Evolutionary conservation across 2,113 vertebrate species (phyloP).

Genomic region (Corythoichthys intestinalis): DNA sequence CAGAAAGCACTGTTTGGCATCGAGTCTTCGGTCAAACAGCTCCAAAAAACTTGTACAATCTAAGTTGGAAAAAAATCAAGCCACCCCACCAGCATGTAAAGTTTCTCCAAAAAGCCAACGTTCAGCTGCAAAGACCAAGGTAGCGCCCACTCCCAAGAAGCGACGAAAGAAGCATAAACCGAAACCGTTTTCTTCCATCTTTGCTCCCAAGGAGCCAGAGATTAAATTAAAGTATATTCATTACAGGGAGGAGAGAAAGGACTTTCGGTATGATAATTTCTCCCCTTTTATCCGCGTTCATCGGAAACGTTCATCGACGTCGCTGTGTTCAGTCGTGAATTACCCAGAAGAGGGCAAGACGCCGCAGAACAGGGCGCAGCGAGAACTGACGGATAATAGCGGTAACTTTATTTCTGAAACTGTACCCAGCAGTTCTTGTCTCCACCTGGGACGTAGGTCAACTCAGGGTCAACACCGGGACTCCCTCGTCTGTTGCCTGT

Average conservation of each 20-base stretch:
- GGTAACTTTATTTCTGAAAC: slow-evolving; percentile 43
- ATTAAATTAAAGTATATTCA: slow-evolving; percentile 72
- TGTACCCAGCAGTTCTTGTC: slow-evolving; percentile 67
- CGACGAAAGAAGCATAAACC: slow-evolving; percentile 48
- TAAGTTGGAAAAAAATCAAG: slow-evolving; percentile 10
- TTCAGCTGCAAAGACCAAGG: slow-evolving; percentile 54
- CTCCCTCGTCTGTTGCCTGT: slow-evolving; percentile 72
- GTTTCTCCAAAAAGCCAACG: slow-evolving; percentile 50
- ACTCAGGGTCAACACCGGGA: slow-evolving; percentile 44
- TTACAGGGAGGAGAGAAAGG: slow-evolving; percentile 68
- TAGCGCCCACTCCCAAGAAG: slow-evolving; percentile 37
- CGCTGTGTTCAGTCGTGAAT: slow-evolving; percentile 68
- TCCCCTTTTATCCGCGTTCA: slow-evolving; percentile 65
- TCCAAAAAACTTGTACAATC: slow-evolving; percentile 10
- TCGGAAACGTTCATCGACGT: slow-evolving; percentile 33
- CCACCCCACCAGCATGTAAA: slow-evolving; percentile 6
- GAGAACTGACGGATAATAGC: slow-evolving; percentile 28
- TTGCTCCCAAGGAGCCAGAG: slow-evolving; percentile 73
- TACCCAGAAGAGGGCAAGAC: slow-evolving; percentile 62
- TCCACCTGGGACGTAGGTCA: slow-evolving; percentile 63
- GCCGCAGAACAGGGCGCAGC: slow-evolving; percentile 51
- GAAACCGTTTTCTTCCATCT: slow-evolving; percentile 50
- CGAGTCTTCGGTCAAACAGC: slow-evolving; percentile 7
- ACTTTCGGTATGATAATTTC: slow-evolving; percentile 57
- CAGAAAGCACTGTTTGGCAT: slow-evolving; percentile 2